Conservation (phyloP, 1,140 invertebrate genomes). For the Drosophila sp. region DNA sequence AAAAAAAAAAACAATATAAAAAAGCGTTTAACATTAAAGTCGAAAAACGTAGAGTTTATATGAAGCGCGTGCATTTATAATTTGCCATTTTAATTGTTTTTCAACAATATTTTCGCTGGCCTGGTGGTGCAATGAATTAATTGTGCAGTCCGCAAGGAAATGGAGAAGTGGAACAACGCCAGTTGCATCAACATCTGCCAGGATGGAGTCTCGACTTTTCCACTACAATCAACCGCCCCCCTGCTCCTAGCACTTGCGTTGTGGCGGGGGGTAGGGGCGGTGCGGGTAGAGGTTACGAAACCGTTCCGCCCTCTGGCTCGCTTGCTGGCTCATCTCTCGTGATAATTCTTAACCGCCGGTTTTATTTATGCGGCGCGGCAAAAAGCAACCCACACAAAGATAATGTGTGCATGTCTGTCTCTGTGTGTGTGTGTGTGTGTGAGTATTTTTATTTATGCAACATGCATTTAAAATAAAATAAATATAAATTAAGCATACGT, state of each 20-base stretch:
- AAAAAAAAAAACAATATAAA: conserved; percentile 18
- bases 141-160: conserved; percentile 52
- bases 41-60: conserved; percentile 48
- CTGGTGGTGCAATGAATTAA: conserved; percentile 55
- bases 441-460: conserved; percentile 72
- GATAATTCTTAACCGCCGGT: conserved; percentile 79
- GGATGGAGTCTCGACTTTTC: conserved; percentile 3
- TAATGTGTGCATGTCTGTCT: conserved; percentile 40
- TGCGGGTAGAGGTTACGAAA: no score
- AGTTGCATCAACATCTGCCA: conserved; percentile 10
- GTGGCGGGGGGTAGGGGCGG: no score
- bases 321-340: conserved; percentile 29
- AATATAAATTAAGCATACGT: conserved; percentile 78
- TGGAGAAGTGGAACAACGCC: conserved; percentile 27
- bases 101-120: conserved; percentile 61
- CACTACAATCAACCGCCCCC: no score
- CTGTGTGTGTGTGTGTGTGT: conserved; percentile 27
- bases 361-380: conserved; percentile 75
- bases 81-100: conserved; percentile 79
- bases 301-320: neutral
- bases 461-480: conserved; percentile 80
- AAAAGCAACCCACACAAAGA: conserved; percentile 44
- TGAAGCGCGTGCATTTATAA: conserved; percentile 30
- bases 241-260: no score
- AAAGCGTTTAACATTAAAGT: conserved; percentile 30